Evolutionary conservation across 2,888 invertebrate genomes (phyloP).

Genomic region (Tenthredo mesomela): DNA sequence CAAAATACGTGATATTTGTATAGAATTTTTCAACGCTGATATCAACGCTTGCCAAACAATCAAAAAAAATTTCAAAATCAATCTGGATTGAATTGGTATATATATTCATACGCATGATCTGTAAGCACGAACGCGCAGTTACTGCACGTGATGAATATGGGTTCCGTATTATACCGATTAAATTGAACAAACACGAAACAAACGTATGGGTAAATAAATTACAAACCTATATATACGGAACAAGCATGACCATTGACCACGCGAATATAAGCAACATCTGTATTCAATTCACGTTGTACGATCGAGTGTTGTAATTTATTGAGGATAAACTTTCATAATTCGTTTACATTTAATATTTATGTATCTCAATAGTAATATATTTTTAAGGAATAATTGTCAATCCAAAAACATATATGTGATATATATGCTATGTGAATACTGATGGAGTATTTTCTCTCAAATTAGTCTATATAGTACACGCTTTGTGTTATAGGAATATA

Average conservation of each 20-base stretch:
- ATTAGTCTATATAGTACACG: too few relatives aligned
- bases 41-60: background rate
- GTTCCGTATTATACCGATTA: background rate
- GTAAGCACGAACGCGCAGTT: background rate
- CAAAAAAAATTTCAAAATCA: background rate
- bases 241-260: background rate
- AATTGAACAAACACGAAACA: conserved; percentile 16
- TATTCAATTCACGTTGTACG: background rate
- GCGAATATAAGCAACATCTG: background rate
- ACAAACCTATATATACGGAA: background rate
- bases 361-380: background rate
- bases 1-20: background rate
- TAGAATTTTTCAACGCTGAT: background rate
- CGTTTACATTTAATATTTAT: background rate
- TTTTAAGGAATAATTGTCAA: background rate
- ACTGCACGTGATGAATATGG: conserved; percentile 32
- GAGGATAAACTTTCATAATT: background rate
- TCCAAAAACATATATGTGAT: background rate
- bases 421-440: background rate
- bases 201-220: background rate
- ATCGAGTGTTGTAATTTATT: background rate
- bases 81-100: background rate
- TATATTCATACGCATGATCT: background rate
- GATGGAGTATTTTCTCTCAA: background rate
- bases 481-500: background rate